Evolutionary conservation across 2,888 invertebrate species (phyloP).

Genomic region (Tethea ocularis): DNA sequence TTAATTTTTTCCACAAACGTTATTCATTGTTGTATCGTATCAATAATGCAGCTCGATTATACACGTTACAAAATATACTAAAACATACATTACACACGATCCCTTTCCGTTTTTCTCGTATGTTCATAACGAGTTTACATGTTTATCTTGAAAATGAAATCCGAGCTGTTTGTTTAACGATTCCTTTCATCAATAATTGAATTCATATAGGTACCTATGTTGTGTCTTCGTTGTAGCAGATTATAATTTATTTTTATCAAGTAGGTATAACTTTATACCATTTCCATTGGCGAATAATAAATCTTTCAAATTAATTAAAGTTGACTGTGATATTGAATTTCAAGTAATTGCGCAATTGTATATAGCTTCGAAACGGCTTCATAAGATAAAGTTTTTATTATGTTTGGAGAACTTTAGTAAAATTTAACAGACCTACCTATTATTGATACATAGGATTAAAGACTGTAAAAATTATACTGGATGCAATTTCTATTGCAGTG

Average conservation of each 20-base stretch:
- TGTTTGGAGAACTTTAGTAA: no score
- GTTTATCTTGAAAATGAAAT: background rate
- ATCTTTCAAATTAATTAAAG: background rate
- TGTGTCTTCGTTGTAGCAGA: background rate
- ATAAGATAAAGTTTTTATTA: no score
- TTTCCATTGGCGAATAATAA: background rate
- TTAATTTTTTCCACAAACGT: slow-evolving; percentile 66
- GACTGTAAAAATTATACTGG: no score
- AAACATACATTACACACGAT: background rate
- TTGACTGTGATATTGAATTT: background rate
- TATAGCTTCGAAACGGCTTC: background rate
- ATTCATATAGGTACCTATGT: background rate
- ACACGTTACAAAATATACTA: slow-evolving; percentile 35
- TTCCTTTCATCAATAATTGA: background rate
- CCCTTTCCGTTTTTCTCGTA: slow-evolving; percentile 1
- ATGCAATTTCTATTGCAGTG: background rate
- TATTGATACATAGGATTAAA: background rate
- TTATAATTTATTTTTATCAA: background rate
- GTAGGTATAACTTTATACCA: background rate
- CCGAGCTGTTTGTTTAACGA: background rate
- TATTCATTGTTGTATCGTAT: slow-evolving; percentile 46
- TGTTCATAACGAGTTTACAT: slow-evolving; percentile 8
- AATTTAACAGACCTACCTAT: background rate
- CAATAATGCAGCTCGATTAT: slow-evolving; percentile 47
- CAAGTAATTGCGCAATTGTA: background rate